Conservation (phyloP, 2,888 invertebrate genomes). For the Ochropleura plecta region DNA sequence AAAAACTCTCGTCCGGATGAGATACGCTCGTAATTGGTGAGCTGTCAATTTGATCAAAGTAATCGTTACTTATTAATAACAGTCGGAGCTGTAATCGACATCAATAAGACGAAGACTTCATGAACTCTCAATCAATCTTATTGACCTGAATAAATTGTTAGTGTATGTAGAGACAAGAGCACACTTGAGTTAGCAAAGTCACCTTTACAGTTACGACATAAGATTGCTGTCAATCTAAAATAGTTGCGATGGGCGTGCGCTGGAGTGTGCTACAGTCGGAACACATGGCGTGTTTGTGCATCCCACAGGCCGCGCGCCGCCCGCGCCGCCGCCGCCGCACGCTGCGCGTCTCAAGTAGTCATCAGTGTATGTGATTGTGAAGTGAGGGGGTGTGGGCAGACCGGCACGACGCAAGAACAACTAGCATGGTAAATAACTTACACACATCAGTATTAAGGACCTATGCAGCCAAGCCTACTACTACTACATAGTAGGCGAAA, state of each 20-base stretch:
- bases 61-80: slow-evolving; percentile 36
- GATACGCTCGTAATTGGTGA: slow-evolving; percentile 19
- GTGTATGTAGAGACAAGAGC: slow-evolving; percentile 1
- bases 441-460: neutral
- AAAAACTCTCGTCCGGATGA: slow-evolving; percentile 2
- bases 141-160: slow-evolving; percentile 47
- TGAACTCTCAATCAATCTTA: slow-evolving; percentile 51
- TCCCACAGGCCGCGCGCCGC: slow-evolving; percentile 17
- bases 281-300: slow-evolving; percentile 27
- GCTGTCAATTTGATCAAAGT: slow-evolving; percentile 33
- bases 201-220: slow-evolving; percentile 12
- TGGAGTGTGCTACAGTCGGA: neutral
- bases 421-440: neutral
- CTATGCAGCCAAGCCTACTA: neutral
- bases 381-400: slow-evolving; percentile 27
- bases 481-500: neutral
- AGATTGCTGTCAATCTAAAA: neutral
- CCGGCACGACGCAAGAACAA: neutral
- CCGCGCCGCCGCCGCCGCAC: slow-evolving; percentile 6
- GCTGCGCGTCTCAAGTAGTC: slow-evolving; percentile 21
- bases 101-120: slow-evolving; percentile 35
- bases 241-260: neutral
- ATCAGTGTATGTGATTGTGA: neutral
- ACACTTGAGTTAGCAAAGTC: neutral
- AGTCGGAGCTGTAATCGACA: slow-evolving; percentile 26